These are phyloP conservation scores for Jaculus jaculus DNA, from an alignment of 2,113 vertebrate species.

Conservation along the genomic window DNA sequence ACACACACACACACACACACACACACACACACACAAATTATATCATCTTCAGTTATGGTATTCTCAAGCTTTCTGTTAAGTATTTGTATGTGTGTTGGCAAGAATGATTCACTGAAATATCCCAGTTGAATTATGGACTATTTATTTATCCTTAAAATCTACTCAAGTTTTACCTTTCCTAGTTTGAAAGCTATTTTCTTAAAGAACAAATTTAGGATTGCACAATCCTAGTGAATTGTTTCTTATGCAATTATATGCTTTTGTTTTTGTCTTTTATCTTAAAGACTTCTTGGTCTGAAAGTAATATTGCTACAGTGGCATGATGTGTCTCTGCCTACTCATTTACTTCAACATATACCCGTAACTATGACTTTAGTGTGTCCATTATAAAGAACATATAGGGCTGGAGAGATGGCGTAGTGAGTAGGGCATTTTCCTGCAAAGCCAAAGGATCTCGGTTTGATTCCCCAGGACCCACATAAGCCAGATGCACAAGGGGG, in stretches of 20 bases:
- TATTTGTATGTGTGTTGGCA: not conserved
- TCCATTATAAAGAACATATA: not conserved
- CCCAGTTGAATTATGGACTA: not conserved
- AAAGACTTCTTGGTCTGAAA: not conserved
- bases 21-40: not conserved
- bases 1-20: too few relatives aligned
- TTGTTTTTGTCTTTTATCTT: not conserved
- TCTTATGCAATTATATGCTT: not conserved
- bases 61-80: not conserved
- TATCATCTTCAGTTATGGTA: not conserved
- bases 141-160: not conserved
- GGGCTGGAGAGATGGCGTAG: too few relatives aligned
- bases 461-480: too few relatives aligned
- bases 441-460: too few relatives aligned
- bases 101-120: not conserved
- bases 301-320: not conserved
- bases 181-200: constrained; percentile 22
- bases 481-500: too few relatives aligned
- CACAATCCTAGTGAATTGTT: not conserved
- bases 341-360: not conserved
- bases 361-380: not conserved
- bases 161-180: not conserved
- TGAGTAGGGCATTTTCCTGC: too few relatives aligned
- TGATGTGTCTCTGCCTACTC: not conserved
- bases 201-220: not conserved